Evolutionary conservation across 2,113 vertebrate species (phyloP).

Genomic region (Aldabrachelys gigantea): DNA sequence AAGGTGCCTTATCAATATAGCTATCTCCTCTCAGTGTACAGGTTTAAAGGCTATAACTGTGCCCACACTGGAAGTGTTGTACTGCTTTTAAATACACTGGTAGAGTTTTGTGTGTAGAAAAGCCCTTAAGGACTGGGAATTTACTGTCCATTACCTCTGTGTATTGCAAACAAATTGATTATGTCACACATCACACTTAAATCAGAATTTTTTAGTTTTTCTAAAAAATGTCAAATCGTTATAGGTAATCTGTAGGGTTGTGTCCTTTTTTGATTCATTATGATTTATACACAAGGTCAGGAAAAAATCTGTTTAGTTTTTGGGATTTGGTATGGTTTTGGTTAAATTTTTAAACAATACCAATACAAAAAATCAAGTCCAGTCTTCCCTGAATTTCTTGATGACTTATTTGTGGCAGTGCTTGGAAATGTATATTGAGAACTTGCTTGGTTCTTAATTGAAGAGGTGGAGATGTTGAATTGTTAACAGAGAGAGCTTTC

Average conservation of each 20-base stretch:
- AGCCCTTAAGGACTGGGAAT: neutral
- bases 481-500: neutral
- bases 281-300: neutral
- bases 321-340: too few relatives aligned
- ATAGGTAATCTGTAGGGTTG: neutral
- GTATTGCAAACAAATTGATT: neutral
- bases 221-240: neutral
- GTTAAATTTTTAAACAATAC: too few relatives aligned
- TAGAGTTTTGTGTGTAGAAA: neutral
- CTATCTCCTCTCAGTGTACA: neutral
- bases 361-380: neutral
- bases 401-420: neutral
- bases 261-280: neutral
- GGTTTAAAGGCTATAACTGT: neutral
- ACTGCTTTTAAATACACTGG: neutral
- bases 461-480: neutral
- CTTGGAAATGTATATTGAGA: neutral
- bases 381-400: neutral
- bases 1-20: neutral
- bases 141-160: neutral
- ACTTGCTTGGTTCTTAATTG: neutral
- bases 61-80: neutral
- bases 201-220: neutral
- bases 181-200: neutral
- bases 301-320: neutral